These are phyloP conservation scores for Megamerina dolium DNA, from an alignment of 2,888 invertebrate genomes.

Conservation along the genomic window DNA sequence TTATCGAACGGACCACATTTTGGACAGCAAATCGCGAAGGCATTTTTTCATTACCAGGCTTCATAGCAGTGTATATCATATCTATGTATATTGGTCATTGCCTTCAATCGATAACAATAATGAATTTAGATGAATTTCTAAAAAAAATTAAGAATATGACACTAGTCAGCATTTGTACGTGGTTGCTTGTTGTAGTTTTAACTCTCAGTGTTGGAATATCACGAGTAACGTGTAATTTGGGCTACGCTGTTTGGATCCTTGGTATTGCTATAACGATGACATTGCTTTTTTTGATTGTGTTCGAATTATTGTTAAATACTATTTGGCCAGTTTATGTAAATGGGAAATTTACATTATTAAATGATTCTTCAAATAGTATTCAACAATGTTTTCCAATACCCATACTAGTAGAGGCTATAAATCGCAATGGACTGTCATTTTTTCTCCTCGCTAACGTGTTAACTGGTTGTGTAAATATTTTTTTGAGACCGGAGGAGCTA, in stretches of 20 bases:
- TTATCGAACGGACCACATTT: constrained; percentile 55
- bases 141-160: constrained; percentile 31
- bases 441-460: constrained; percentile 78
- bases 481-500: constrained; percentile 57
- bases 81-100: constrained; percentile 60
- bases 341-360: too few relatives aligned
- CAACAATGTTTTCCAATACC: too few relatives aligned
- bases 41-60: constrained; percentile 77
- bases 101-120: constrained; percentile 44
- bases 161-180: constrained; percentile 39
- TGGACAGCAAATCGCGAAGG: constrained; percentile 89
- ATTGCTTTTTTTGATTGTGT: constrained; percentile 60
- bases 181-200: constrained; percentile 51
- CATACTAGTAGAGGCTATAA: constrained; percentile 63
- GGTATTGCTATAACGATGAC: constrained; percentile 57
- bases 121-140: constrained; percentile 27
- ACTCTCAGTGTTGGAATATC: constrained; percentile 59
- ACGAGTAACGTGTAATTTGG: constrained; percentile 74
- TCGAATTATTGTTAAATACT: constrained; percentile 30
- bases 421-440: constrained; percentile 75
- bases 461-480: constrained; percentile 78
- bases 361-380: too few relatives aligned
- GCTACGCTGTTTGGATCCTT: constrained; percentile 74
- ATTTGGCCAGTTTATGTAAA: constrained; percentile 10
- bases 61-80: constrained; percentile 73